These are phyloP conservation scores for Leguminivora glycinivorella DNA, from an alignment of 1,140 invertebrate species.

Conservation along the genomic window DNA sequence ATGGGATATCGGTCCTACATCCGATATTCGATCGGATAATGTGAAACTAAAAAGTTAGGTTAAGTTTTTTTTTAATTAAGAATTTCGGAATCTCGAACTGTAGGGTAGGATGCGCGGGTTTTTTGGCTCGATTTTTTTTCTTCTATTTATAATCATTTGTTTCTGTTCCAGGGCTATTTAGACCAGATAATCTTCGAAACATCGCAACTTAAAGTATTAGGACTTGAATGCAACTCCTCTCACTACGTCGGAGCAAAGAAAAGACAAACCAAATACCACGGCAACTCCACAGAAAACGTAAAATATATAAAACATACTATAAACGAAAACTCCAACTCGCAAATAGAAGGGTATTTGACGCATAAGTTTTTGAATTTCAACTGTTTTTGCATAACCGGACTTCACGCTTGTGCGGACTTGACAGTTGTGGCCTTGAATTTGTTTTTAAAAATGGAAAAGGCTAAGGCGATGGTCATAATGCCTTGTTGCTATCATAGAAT, in stretches of 20 bases:
- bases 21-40: too few species aligned
- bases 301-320: conserved; percentile 81
- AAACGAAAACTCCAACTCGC: conserved; percentile 69
- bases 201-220: conserved; percentile 84
- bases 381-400: conserved; percentile 61
- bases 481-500: conserved; percentile 94
- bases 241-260: conserved; percentile 83
- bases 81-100: too few species aligned
- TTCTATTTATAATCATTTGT: background rate
- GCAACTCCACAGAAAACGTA: conserved; percentile 75
- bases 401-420: conserved; percentile 93
- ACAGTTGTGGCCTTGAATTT: conserved; percentile 85
- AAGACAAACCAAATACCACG: conserved; percentile 81
- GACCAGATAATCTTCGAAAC: conserved; percentile 84
- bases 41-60: too few species aligned
- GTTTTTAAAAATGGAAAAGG: conserved; percentile 82
- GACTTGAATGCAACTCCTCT: conserved; percentile 83
- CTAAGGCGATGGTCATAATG: conserved; percentile 84
- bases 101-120: too few species aligned
- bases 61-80: too few species aligned
- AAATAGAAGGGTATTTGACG: conserved; percentile 70
- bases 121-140: too few species aligned
- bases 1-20: too few species aligned
- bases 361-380: conserved; percentile 58
- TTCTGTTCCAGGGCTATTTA: conserved; percentile 83